Conservation (phyloP, 2,888 invertebrate species). For the Craniophora ligustri region DNA sequence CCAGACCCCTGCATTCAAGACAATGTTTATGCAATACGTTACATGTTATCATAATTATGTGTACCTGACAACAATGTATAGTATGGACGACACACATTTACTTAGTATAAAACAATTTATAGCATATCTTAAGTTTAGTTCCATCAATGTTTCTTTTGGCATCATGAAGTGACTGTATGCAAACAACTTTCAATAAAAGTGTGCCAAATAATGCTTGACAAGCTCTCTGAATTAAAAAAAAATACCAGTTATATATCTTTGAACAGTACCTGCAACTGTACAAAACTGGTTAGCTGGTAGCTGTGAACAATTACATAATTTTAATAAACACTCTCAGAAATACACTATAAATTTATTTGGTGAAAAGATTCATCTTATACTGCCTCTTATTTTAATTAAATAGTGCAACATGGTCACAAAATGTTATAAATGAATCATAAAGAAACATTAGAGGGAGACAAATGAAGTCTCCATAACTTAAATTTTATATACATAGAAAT, state of each 20-base stretch:
- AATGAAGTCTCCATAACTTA: constrained; percentile 22
- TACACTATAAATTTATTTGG: too few species aligned
- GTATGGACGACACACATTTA: too few species aligned
- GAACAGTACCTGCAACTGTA: constrained; percentile 35
- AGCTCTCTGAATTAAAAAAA: constrained; percentile 23
- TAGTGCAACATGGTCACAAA: constrained; percentile 32
- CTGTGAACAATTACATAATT: too few species aligned
- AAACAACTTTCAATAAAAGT: constrained; percentile 13
- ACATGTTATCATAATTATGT: too few species aligned
- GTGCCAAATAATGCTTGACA: constrained; percentile 51
- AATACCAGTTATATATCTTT: constrained; percentile 14
- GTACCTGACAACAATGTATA: too few species aligned
- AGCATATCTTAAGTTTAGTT: too few species aligned
- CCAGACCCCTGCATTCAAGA: too few species aligned
- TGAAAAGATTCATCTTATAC: constrained; percentile 14
- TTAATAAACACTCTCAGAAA: too few species aligned
- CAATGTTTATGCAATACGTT: too few species aligned
- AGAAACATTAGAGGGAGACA: constrained; percentile 4
- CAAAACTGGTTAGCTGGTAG: constrained; percentile 37
- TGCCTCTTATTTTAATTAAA: constrained; percentile 13
- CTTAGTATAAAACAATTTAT: too few species aligned
- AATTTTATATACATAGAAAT: constrained; percentile 30
- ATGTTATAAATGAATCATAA: neutral
- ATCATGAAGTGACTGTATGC: too few species aligned
- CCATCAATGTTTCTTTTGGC: too few species aligned